A percentile compares a stretch with the other conserved stretches of the same genome.
Evolutionary conservation across 2,113 vertebrate genomes (phyloP).

Genomic region (Myiagra hebetior): DNA sequence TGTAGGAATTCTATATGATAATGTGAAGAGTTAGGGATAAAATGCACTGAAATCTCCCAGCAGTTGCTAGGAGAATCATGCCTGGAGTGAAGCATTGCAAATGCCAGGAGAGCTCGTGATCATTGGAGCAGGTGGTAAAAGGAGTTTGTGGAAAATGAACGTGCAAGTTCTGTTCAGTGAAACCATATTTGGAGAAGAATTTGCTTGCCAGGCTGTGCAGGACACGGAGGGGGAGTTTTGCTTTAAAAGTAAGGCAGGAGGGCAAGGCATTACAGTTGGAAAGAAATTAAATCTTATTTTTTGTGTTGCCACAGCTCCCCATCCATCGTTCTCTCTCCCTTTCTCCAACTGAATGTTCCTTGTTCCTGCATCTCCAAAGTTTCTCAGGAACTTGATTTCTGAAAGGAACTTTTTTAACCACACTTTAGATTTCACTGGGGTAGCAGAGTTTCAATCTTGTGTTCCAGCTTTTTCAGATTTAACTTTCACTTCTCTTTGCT

Average conservation of each 20-base stretch:
- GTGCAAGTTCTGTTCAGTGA: not conserved
- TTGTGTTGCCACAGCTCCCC: not conserved
- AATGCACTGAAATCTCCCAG: not conserved
- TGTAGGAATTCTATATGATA: not conserved
- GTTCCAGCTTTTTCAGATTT: not conserved
- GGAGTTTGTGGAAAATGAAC: not conserved
- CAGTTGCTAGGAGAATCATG: not conserved
- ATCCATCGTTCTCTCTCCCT: not conserved
- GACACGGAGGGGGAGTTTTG: not conserved
- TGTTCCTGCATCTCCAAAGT: not conserved
- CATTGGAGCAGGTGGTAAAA: not conserved
- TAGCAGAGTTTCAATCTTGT: not conserved
- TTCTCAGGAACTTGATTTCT: not conserved
- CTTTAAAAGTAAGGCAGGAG: not conserved
- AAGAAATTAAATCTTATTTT: not conserved
- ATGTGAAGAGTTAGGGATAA: not conserved
- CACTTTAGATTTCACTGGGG: not conserved
- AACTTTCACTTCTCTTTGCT: not conserved
- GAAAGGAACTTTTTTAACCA: not conserved
- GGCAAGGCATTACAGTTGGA: not conserved
- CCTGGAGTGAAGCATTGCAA: not conserved
- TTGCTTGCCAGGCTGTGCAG: not conserved
- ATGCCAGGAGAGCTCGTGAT: not conserved
- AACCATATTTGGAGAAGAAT: slow-evolving; percentile 45
- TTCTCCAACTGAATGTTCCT: not conserved